A percentile compares a stretch with the other conserved stretches of the same genome.
These are phyloP conservation scores for Tribolium madens DNA, from an alignment of 1,140 invertebrate genomes.

Conservation along the genomic window DNA sequence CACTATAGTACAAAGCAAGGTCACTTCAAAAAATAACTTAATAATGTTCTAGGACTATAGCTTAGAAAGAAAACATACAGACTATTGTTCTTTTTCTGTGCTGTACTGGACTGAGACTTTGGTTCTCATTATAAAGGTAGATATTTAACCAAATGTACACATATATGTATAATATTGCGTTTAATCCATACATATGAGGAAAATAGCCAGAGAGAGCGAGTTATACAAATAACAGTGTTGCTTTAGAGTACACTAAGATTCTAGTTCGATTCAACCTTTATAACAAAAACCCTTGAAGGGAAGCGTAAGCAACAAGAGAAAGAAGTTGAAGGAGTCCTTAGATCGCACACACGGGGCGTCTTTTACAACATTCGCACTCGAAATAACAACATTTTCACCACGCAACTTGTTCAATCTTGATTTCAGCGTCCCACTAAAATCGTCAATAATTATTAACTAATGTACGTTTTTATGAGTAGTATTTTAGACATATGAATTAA, in stretches of 20 bases:
- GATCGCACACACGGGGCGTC: slow-evolving; percentile 47
- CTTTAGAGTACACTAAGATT: slow-evolving; percentile 30
- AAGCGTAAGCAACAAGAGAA: slow-evolving; percentile 57
- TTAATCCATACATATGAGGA: slow-evolving; percentile 40
- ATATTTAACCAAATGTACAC: slow-evolving; percentile 46
- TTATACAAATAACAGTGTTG: slow-evolving; percentile 41
- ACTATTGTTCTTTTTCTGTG: slow-evolving; percentile 54
- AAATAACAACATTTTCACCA: slow-evolving; percentile 38
- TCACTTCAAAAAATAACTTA: slow-evolving; percentile 65
- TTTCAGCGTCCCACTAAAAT: slow-evolving; percentile 30
- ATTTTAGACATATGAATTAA: slow-evolving; percentile 51
- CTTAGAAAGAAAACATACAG: slow-evolving; percentile 56
- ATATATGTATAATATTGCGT: slow-evolving; percentile 42
- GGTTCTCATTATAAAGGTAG: slow-evolving; percentile 50
- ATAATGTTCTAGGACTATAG: slow-evolving; percentile 60
- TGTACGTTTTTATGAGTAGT: slow-evolving; percentile 31
- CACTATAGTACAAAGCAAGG: slow-evolving; percentile 65
- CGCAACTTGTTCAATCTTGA: slow-evolving; percentile 26
- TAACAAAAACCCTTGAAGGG: slow-evolving; percentile 43
- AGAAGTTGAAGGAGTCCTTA: slow-evolving; percentile 45
- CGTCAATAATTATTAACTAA: slow-evolving; percentile 37
- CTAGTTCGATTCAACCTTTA: slow-evolving; percentile 45
- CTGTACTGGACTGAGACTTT: slow-evolving; percentile 42
- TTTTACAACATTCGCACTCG: slow-evolving; percentile 42
- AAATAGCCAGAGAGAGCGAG: slow-evolving; percentile 43